These are phyloP conservation scores for Melinaea marsaeus DNA, from an alignment of 2,888 invertebrate genomes.

Conservation along the genomic window DNA sequence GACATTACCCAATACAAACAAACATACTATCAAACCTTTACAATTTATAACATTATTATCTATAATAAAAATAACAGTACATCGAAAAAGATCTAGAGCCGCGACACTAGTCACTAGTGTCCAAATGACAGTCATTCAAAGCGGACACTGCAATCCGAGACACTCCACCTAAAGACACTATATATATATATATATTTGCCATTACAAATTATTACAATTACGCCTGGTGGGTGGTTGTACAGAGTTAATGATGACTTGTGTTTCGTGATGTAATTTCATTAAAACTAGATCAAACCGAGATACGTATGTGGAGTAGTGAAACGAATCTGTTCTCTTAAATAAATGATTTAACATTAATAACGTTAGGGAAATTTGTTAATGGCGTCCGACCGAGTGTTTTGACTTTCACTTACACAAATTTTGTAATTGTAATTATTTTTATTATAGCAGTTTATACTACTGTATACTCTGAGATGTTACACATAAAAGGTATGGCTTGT, in stretches of 20 bases:
- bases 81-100: constrained; percentile 6
- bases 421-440: no score
- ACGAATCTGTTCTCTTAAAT: constrained; percentile 6
- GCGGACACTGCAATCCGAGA: constrained; percentile 33
- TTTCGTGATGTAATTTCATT: constrained; percentile 27
- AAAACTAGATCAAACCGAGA: constrained; percentile 21
- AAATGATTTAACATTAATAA: constrained; percentile 19
- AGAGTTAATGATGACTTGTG: constrained; percentile 26
- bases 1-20: no score
- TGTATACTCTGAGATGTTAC: no score
- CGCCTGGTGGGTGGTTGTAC: constrained; percentile 41
- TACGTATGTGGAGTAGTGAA: constrained; percentile 14
- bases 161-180: constrained; percentile 19
- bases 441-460: no score
- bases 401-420: neutral
- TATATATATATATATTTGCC: constrained; percentile 25
- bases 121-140: constrained; percentile 44
- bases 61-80: constrained; percentile 1
- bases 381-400: neutral
- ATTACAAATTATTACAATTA: constrained; percentile 38
- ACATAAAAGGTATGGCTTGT: neutral
- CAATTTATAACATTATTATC: no score
- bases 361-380: constrained; percentile 5
- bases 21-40: no score
- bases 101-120: constrained; percentile 19